Evolutionary conservation across 2,888 invertebrate species (phyloP).

Genomic region (Chironomus tentans): DNA sequence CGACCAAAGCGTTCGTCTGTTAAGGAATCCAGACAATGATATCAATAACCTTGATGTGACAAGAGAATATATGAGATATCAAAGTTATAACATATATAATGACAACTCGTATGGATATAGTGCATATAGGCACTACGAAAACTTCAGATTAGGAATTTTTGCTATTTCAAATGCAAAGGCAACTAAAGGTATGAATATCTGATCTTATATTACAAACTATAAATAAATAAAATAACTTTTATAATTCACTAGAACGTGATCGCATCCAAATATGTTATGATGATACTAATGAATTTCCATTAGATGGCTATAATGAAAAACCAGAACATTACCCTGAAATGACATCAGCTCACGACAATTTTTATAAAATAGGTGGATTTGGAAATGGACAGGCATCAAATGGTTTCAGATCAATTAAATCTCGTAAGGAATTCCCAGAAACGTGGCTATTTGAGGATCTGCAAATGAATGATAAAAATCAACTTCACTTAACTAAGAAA

Average conservation of each 20-base stretch:
- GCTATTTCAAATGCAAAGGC: slow-evolving; percentile 26
- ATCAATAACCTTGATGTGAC: slow-evolving; percentile 32
- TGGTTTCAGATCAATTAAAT: background rate
- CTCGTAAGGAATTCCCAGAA: slow-evolving; percentile 56
- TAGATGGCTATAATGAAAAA: no score
- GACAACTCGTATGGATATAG: no score
- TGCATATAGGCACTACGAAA: no score
- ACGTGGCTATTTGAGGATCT: slow-evolving; percentile 56
- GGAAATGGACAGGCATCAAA: no score
- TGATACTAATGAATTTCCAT: background rate
- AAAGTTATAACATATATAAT: background rate
- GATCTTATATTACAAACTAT: no score
- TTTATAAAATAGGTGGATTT: no score
- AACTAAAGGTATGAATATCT: background rate
- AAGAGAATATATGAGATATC: background rate
- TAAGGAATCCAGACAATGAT: slow-evolving; percentile 60
- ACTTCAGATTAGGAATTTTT: background rate
- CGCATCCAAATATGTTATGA: no score
- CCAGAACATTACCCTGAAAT: no score
- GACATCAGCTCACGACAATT: no score
- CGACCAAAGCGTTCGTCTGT: slow-evolving; percentile 61
- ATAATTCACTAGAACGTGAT: no score
- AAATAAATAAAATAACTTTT: no score
- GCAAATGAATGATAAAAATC: background rate
- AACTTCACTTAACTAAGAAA: slow-evolving; percentile 42